Conservation (phyloP, 2,888 invertebrate species). For the Imbricaverruca yamaguchii region DNA sequence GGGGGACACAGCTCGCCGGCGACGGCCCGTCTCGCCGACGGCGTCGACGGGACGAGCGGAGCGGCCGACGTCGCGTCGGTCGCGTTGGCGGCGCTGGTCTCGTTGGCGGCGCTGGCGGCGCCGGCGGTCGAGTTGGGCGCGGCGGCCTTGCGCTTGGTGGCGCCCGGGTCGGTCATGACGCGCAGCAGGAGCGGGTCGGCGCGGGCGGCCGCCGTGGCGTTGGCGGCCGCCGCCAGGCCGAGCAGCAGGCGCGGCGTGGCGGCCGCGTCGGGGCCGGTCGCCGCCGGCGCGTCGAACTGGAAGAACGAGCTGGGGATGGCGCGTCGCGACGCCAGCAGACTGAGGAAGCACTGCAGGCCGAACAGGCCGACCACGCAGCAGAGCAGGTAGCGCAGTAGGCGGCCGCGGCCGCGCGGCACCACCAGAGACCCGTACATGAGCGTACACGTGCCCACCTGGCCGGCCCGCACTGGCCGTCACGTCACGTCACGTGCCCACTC, state of each 20-base stretch:
- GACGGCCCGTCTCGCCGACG: not conserved
- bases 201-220: not conserved
- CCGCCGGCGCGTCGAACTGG: not conserved
- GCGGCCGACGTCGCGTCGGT: not conserved
- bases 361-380: not conserved
- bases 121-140: not conserved
- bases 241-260: not conserved
- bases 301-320: not conserved
- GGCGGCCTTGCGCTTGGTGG: not conserved
- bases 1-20: not conserved
- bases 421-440: not conserved
- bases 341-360: constrained; percentile 2
- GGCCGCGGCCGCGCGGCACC: constrained; percentile 15
- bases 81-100: too few relatives aligned
- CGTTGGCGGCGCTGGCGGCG: not conserved
- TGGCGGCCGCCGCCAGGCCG: not conserved
- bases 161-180: not conserved
- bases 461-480: not conserved
- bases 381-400: not conserved
- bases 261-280: not conserved
- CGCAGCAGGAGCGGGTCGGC: not conserved
- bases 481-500: not conserved
- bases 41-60: not conserved
- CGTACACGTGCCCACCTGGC: not conserved
- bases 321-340: not conserved